Evolutionary conservation across 2,888 invertebrate genomes (phyloP).

Genomic region (Agapetus fuscipes): DNA sequence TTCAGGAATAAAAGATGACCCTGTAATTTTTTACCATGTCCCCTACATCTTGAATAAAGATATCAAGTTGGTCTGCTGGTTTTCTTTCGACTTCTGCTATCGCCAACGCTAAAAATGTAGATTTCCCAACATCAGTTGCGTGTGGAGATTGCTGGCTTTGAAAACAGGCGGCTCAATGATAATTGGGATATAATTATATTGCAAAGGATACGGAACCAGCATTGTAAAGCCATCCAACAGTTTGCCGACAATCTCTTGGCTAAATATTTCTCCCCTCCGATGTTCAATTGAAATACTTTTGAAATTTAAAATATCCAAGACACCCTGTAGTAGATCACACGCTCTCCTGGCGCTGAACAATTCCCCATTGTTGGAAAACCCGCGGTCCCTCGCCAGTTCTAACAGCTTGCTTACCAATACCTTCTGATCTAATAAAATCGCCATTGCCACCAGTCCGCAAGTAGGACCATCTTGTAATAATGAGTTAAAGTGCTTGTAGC

Average conservation of each 20-base stretch:
- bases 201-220: conserved; percentile 57
- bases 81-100: too few relatives aligned
- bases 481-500: conserved; percentile 34
- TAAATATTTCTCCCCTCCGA: conserved; percentile 35
- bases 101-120: too few relatives aligned
- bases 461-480: conserved; percentile 57
- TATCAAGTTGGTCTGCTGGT: too few relatives aligned
- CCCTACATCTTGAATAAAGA: too few relatives aligned
- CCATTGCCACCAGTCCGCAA: conserved; percentile 81
- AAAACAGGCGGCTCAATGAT: too few relatives aligned
- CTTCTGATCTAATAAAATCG: conserved; percentile 60
- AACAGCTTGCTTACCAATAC: conserved; percentile 49
- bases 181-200: too few relatives aligned
- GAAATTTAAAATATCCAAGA: conserved; percentile 37
- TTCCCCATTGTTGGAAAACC: conserved; percentile 78
- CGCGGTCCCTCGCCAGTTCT: conserved; percentile 49
- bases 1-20: too few relatives aligned
- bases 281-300: conserved; percentile 32
- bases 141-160: too few relatives aligned
- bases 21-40: too few relatives aligned
- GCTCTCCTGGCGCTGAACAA: conserved; percentile 74
- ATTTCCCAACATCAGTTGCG: too few relatives aligned
- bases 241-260: conserved; percentile 39
- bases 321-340: conserved; percentile 49
- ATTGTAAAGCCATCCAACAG: conserved; percentile 48